Evolutionary conservation across 37 sponge, comb jelly and placozoan genomes (phyloP).

Genomic region (Bolinopsis microptera): DNA sequence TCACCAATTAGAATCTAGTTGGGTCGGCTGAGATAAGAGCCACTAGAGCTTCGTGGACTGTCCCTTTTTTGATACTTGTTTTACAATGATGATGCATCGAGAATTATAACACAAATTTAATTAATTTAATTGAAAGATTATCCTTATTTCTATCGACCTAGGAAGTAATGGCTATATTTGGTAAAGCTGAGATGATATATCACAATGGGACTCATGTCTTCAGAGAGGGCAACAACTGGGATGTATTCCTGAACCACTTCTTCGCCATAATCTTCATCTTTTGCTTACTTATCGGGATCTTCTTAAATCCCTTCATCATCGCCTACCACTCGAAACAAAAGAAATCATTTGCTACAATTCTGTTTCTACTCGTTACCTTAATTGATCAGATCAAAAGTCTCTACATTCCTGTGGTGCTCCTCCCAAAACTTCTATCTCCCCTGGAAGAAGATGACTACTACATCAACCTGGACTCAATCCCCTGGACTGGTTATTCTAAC

Average conservation of each 20-base stretch:
- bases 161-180: background rate
- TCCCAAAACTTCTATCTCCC: background rate
- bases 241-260: background rate
- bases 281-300: background rate
- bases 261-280: background rate
- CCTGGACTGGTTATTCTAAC: background rate
- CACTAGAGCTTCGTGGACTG: too few species aligned
- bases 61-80: too few species aligned
- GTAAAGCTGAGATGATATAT: background rate
- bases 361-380: background rate
- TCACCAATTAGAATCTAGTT: too few species aligned
- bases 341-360: background rate
- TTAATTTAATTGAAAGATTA: too few species aligned
- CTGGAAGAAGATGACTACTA: background rate
- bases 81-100: too few species aligned
- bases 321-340: background rate
- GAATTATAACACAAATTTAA: too few species aligned
- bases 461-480: background rate
- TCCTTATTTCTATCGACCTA: too few species aligned
- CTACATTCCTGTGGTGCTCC: background rate
- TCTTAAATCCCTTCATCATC: background rate
- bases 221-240: background rate
- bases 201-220: background rate
- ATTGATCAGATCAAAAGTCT: background rate
- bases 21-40: too few species aligned